Base-by-base conservation (phyloP, 1,140 invertebrate genomes). In the Brachionus asplanchnoidis region DNA sequence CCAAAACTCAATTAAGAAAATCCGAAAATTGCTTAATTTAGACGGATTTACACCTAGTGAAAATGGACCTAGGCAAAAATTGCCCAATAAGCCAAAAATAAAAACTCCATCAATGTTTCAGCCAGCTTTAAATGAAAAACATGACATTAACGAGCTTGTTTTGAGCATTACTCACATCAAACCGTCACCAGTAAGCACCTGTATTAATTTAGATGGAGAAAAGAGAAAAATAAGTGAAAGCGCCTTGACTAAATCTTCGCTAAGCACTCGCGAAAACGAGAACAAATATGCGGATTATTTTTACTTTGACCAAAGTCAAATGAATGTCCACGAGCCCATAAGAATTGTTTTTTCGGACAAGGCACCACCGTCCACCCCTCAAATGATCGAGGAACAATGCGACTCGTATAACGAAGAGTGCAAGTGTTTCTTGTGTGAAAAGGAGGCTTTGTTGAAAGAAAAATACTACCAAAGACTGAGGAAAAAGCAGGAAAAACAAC, bases 391-490 rank as follows among this genome's bases (percentile, higher is more conserved):
- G 2, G 32, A 44, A 12, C 9, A 42, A 14, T 23, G 40, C 44
- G 44, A 77, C 9, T 77, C 73, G 4, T 26, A 50, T 12, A 26
- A 28, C n/a, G 68, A 46, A 42, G 17, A 40, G 12, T 73, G 68
- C 17, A 73, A 73, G n/a, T 77, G 73, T 50, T 77, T 77, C 7
- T 77, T 77, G 20, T 77, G 73, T 26, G 42, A 77, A 77, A 77
- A 77, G 50, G 73, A 77, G 14, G 73, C 42, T 26, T 8, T 50
- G 1, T 17, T 77, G 8, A 77, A 26, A 28, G 44, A 77, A 23
- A 77, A 77, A 50, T 77, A 77, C n/a, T 14, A 14, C 8, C 46
- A 50, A 23, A 46, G 73, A 3, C 9, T 28, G 3, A 26, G 20
- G 20, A 53, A 53, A 28, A 77, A 77, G 32, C 28, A 73, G n/a